Evolutionary conservation across 1,140 invertebrate species (phyloP), one percentile per base, ranked within the genome.

Genomic region (Trichoplusia ni): DNA sequence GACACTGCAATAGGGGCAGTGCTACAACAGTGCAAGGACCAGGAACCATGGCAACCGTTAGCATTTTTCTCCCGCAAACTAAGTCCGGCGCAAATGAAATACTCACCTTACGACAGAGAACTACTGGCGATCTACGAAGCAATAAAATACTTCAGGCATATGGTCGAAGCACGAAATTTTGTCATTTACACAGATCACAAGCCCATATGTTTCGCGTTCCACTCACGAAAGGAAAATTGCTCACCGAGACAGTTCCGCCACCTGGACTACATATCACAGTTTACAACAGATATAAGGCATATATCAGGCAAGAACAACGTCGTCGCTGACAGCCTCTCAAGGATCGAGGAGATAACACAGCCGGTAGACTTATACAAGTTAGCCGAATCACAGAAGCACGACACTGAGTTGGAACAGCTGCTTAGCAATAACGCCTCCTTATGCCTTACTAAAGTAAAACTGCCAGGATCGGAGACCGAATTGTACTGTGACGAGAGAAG

Each of bases 101-200:
- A n/a, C n/a, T n/a, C n/a, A n/a, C n/a, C n/a, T n/a, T 74, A 72
- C 11, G 62, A 76, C 31, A 33, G 69, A 0, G 91, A 93, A 69
- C 65, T 92, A 0, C 49, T 92, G 3, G 91, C 87, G 0, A 84
- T 91, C 14, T 92, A 91, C 67, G 51, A 67, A 8, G 73, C 77
- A 21, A 66, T 91, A 0, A 76, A 86, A 59, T 78, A 88, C 47
- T 92, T 92, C 63, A 69, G 73, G 5, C 79, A 90, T 47, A 71
- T 89, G 13, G 14, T 92, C 0, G 82, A 84, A 46, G 72, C 61
- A 0, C 54, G 72, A 53, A 18, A 70, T 6, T 81, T 81, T n/a
- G 73, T 42, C 0, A 82, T 91, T 5, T 86, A 46, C 27, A 91
- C 86, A 0, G 90, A 92, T 40, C 91, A 92, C 35, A 58, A 58